phyloP scores from a whole-genome alignment of 1,140 invertebrate genomes.

The Leptonema lineaticorne region DNA sequence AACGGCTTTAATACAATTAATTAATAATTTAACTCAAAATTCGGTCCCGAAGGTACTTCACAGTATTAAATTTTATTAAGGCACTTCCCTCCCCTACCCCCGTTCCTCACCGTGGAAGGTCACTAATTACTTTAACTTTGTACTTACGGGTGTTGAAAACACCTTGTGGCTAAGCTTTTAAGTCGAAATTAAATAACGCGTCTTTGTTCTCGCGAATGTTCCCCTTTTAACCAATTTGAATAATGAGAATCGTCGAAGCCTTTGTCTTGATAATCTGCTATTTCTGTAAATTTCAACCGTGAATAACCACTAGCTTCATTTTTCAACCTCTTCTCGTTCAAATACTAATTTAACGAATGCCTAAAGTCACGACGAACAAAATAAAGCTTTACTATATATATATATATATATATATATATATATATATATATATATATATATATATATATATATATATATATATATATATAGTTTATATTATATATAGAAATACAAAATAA shows the following conservation, averaged over 20 bases:
- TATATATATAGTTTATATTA: too few relatives aligned
- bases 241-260: conserved; percentile 22
- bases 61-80: background rate
- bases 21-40: background rate
- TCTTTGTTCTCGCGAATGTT: conserved; percentile 28
- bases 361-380: too few relatives aligned
- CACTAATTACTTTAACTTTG: conserved; percentile 26
- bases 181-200: conserved; percentile 26
- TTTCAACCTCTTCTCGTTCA: background rate
- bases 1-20: background rate
- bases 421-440: too few relatives aligned
- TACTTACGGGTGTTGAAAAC: background rate
- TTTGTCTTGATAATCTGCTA: conserved; percentile 29
- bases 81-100: background rate
- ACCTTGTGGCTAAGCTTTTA: conserved; percentile 29
- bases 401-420: too few relatives aligned
- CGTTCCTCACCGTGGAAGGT: background rate
- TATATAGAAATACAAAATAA: too few relatives aligned
- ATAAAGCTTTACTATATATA: too few relatives aligned
- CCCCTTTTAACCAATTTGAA: conserved; percentile 29
- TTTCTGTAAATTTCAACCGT: background rate
- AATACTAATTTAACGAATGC: background rate
- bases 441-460: too few relatives aligned
- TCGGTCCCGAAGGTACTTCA: background rate
- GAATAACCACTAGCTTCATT: background rate